Base-by-base conservation (phyloP, 2,797 vertebrate species). In the Helostoma temminkii region DNA sequence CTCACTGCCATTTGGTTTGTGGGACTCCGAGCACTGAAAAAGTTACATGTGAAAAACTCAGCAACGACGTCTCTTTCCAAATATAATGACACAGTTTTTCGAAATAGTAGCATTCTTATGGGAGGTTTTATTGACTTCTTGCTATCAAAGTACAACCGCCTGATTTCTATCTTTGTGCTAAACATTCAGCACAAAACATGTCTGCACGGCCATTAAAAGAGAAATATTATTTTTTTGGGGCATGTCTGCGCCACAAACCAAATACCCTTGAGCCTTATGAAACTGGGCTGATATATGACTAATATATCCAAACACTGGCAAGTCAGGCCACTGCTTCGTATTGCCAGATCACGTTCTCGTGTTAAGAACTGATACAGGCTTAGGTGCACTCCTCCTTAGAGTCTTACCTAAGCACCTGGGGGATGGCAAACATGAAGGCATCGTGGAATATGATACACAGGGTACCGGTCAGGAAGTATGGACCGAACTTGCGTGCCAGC, bases 361-460 rank as follows among this genome's bases (percentile, higher is more conserved):
- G 22, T 0, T 48, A 11, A 54, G 18, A 64, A 46, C 39, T 39
- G 34, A 63, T 47, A 56, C 19, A 11, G 15, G 46, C 22, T 25
- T 55, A 28, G 21, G 32, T 50, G 7, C 14, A 48, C 28, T 56
- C 15, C 54, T 42, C n/a, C 5, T 21, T 36, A 3, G 8, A 43
- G 37, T 88, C 93, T 77, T 86, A 98, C 97, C 96, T 97, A 69
- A 98, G 92, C 56, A 97, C 91, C 80, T 96, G 95, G 1, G 97
- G 97, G 59, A 96, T 90, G 46, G 95, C 87, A 61, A 99, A 98
- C 94, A 97, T 93, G 92, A 98, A 97, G 74, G 93, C 78, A 28
- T 98, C 96, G 1, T 96, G 94, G 87, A 94, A 79, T 73, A 97
- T 74, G 52, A 97, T 94, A 71, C 94, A 95, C 80, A 95, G 67